Base-by-base conservation (phyloP, 2,113 vertebrate species). In the Microcebus lehilahytsara region DNA sequence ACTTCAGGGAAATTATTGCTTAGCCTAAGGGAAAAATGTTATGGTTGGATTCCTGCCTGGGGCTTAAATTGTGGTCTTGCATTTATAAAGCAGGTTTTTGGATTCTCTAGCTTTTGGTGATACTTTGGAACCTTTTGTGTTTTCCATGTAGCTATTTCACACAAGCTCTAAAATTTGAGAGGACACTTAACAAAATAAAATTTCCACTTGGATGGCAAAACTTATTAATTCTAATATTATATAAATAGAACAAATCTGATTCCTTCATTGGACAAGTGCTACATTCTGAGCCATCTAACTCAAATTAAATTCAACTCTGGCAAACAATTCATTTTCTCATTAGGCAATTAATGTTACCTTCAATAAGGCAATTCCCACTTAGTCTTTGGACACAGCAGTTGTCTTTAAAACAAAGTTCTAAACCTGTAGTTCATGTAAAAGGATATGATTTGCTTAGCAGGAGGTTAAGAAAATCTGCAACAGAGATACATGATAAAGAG, bases 261-360 rank as follows among this genome's bases (percentile, higher is more conserved):
- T 95, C 72, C 66, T 71, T 95, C 93, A 42, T 69, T 91, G 86
- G 87, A 77, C 34, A 93, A 96, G 85, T 60, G n/a, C 90, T 83
- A 46, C 66, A 75, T 88, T 95, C 84, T 85, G 51, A 94, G 56
- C 64, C 84, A 77, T 32, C 62, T 75, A 75, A 71, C 77, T 85
- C 81, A 88, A 97, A 97, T 85, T 86, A 79, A 96, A 93, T 97
- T 84, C 27, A 84, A 72, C 60, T 96, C 37, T 71, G 94, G 71
- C 80, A 81, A 91, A 94, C 93, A 87, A 95, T 97, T 96, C 58
- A 89, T 98, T 93, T 96, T 96, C 96, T 92, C 78, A 93, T 93
- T 96, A 97, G 85, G 85, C 71, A 93, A 85, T 95, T 53, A 72
- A 72, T 72, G 92, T 74, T 88, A 58, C 71, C 53, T 92, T 87